Base-by-base conservation (phyloP, 1,140 invertebrate species). In the Camponotus vicinus region DNA sequence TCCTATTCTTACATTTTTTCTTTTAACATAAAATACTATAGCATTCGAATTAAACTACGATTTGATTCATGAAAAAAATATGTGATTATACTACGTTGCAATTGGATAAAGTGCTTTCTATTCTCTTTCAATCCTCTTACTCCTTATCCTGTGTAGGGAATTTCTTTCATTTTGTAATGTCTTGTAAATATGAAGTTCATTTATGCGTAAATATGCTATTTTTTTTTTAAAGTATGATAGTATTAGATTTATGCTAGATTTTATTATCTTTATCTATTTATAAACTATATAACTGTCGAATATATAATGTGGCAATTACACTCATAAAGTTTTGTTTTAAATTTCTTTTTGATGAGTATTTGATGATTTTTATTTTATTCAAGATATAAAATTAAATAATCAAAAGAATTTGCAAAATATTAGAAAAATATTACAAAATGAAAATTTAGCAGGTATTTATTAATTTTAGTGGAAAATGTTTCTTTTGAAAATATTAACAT, bases 41-140 rank as follows among this genome's bases (percentile, higher is more conserved):
- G n/a, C 21, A 27, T 64, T 76, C 61, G 59, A 59, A 73, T 73
- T 73, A 83, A 83, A 40, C 55, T 27, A 15, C 55, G n/a, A 70
- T 37, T 42, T 70, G 55, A 75, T 27, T 57, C 55, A 34, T 61
- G 40, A 83, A 83, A 55, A 63, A 75, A 83, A 83, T 83, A 83
- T 73, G 52, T 73, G 79, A 82, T 73, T 73, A 83, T 75, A 61
- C 69, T 18, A 27, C 69, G 55, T 73, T 83, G 79, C 79, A 83
- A 83, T 83, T 83, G 73, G 69, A 83, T 73, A 75, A 61, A 83
- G 69, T 73, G 79, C 79, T 73, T 55, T 49, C 42, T 18, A 69
- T 40, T 55, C 45, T 7, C 40, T 49, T 27, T 83, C 69, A 27
- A 37, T 61, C 15, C 69, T 42, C 18, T 70, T 21, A n/a, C 18